These are phyloP conservation scores for Araneus ventricosus DNA, from an alignment of 1,140 invertebrate species.

Conservation along the genomic window DNA sequence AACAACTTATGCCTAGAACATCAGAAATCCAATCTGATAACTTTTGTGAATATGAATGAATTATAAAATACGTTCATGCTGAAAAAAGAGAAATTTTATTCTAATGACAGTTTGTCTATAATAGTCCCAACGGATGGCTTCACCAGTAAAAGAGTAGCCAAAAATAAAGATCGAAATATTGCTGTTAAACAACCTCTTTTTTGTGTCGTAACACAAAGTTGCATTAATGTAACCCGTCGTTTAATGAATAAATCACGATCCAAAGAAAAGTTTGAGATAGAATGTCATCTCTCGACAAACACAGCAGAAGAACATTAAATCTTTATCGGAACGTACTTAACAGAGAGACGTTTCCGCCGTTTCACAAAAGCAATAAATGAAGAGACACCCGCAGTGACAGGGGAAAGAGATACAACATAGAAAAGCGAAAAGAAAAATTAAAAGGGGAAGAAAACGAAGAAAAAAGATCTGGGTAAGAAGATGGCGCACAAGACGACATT, in stretches of 20 bases:
- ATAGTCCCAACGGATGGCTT: no score
- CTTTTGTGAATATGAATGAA: no score
- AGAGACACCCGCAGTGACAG: not conserved
- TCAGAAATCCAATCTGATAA: no score
- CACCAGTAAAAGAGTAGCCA: no score
- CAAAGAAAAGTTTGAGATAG: not conserved
- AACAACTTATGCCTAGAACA: no score
- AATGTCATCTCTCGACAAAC: not conserved
- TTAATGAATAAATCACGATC: not conserved
- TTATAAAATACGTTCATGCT: no score
- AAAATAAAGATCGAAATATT: no score
- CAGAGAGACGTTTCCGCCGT: not conserved
- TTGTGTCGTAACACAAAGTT: not conserved
- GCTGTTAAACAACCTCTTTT: not conserved
- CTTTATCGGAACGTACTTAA: not conserved
- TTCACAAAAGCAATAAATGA: not conserved
- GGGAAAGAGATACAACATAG: not conserved
- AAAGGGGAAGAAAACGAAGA: not conserved
- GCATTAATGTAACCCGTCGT: not conserved
- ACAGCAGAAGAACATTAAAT: not conserved
- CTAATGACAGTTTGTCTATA: no score
- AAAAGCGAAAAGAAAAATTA: not conserved
- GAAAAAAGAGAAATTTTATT: no score
- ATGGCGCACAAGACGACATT: not conserved
- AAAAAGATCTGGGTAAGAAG: not conserved